Evolutionary conservation across 2,888 invertebrate species (phyloP), one percentile per base, ranked within the genome.

Genomic region (Apantesis nais): DNA sequence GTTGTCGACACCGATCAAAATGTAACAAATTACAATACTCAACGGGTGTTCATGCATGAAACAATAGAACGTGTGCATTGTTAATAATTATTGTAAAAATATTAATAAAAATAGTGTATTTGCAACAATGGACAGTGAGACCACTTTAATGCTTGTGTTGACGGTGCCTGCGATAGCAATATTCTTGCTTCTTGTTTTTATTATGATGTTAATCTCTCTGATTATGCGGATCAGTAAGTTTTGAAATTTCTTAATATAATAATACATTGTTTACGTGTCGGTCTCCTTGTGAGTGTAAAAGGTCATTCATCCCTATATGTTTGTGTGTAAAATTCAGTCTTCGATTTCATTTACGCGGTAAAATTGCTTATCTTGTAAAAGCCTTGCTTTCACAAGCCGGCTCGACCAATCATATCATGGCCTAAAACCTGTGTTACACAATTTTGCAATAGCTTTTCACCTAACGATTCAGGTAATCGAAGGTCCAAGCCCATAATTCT

Each of bases 171-270:
- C 83, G 0, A 3, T 78, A 1, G 55, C 62, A 2, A 52, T 83
- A 62, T 70, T 83, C 9, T 11, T 81, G 2, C 0, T 77, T 11
- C 74, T 80, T 37, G 11, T 77, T n/a, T 16, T 74, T 9, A 12
- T 55, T 3, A 69, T 76, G 61, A 64, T 62, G 12, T 11, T 73
- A 9, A 66, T 76, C 22, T 69, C 70, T 11, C 66, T 72, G 14
- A 1, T 74, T 41, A 22, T 75, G 2, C 78, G 81, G 83, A 70
- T 78, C 1, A 62, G 82, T 82, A 34, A 84, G 82, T 84, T 48
- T 37, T 61, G 34, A 12, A 25, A 19, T 31, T 63, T 7, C 16
- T 58, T 58, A 22, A 25, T 31, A 9, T 62, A 25, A 22, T 19
- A 12, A 31, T 61, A 41, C 4, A 8, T 22, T 48, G 12, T 39